Evolutionary conservation across 2,113 vertebrate genomes (phyloP), one percentile per base, ranked within the genome.

Genomic region (Rhabdornis inornatus): DNA sequence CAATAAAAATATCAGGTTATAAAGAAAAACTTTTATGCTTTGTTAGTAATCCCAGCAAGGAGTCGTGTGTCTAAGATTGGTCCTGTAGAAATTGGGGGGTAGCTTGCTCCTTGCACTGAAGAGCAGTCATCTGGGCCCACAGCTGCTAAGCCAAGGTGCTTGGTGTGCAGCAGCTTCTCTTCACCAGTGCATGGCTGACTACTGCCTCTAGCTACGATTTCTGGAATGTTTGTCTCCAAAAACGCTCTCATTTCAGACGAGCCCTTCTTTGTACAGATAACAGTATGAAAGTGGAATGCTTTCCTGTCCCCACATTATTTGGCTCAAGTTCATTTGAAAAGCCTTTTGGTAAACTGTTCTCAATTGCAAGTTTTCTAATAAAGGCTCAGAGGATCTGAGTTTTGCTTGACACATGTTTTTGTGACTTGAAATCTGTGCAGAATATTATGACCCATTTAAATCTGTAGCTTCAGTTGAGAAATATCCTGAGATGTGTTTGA

Each of bases 31-130:
- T 56, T 40, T 27, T 11, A 35, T 60, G 6, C 12, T 27, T 50
- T 59, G 4, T 23, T 90, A 59, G 31, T 82, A 81, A 24, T 63
- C 6, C 5, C 9, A 27, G 13, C 39, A 59, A 68, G 35, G 55
- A 47, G 19, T 75, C 52, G 19, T 8, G 11, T 35, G 3, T 37
- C 44, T 39, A 24, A 24, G 10, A 13, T 45, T 59, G 35, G 8
- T 57, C 13, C 28, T 33, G 11, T 10, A 78, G 35, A 61, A 75
- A 25, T 0, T 40, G 30, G 16, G 15, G 7, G 0, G 3, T 60
- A 14, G 8, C 53, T 68, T 84, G 7, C 15, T 63, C 8, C 35
- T 33, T 18, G 25, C 37, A 28, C 17, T 71, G 70, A 63, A 44
- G 15, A 31, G 17, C 31, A 45, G 15, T 5, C 37, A 28, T 12